A percentile compares a stretch with the other conserved stretches of the same genome.
Conservation (phyloP, 2,113 vertebrate species). For the Xiphophorus maculatus region DNA sequence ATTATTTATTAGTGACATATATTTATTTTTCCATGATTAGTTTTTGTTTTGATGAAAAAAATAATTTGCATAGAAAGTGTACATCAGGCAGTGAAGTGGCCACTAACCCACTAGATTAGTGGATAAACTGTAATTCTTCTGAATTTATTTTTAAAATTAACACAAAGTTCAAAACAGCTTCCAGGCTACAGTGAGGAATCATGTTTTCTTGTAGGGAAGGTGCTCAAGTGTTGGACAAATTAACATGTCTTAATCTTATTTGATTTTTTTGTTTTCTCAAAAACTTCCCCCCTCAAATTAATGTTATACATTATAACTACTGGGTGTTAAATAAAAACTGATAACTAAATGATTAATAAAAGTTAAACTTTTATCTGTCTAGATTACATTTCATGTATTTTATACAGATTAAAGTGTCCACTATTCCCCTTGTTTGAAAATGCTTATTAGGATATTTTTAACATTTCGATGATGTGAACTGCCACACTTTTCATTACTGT, state of each 20-base stretch:
- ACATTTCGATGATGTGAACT: neutral
- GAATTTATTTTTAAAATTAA: too few relatives aligned
- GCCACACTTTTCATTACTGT: neutral
- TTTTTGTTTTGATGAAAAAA: slow-evolving; percentile 20
- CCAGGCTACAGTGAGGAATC: neutral
- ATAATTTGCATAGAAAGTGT: too few relatives aligned
- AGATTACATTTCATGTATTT: neutral
- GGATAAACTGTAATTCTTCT: too few relatives aligned
- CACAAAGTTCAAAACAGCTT: neutral
- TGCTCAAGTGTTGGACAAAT: neutral
- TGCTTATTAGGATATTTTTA: neutral
- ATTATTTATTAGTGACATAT: neutral
- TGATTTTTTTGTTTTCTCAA: too few relatives aligned
- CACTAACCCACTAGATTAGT: too few relatives aligned
- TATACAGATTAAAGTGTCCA: neutral
- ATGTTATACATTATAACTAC: too few relatives aligned
- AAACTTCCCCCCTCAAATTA: too few relatives aligned
- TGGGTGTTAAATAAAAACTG: too few relatives aligned
- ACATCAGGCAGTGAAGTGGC: too few relatives aligned
- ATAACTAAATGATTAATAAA: neutral
- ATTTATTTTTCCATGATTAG: slow-evolving; percentile 2
- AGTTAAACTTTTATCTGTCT: too few relatives aligned
- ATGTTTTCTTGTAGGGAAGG: neutral
- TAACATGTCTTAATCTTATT: too few relatives aligned
- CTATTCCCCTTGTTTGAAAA: neutral